Evolutionary conservation across 2,113 vertebrate genomes (phyloP).

Genomic region (Stomatorhinus ivindoensis): DNA sequence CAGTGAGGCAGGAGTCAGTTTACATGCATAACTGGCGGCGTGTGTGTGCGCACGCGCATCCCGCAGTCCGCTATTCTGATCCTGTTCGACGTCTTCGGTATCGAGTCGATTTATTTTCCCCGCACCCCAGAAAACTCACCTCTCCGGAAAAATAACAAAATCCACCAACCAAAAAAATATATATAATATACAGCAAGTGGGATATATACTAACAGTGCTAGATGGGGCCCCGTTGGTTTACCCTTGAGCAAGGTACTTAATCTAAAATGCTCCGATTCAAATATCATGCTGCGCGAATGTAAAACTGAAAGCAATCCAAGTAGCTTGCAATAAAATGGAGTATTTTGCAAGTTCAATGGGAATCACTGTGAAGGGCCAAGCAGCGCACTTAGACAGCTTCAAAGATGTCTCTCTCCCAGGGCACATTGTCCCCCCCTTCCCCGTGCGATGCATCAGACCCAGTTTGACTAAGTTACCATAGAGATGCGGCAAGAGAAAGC

Average conservation of each 20-base stretch:
- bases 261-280: background rate
- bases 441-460: conserved; percentile 33
- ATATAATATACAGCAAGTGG: background rate
- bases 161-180: background rate
- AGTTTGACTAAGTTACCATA: conserved; percentile 55
- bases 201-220: background rate
- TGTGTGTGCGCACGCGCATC: conserved; percentile 39
- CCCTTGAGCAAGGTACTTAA: background rate
- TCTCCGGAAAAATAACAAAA: background rate
- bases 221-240: background rate
- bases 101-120: conserved; percentile 28
- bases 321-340: background rate
- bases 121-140: background rate
- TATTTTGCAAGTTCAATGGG: conserved; percentile 27
- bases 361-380: conserved; percentile 39
- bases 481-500: conserved; percentile 44
- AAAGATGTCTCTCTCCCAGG: conserved; percentile 42
- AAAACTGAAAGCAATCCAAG: background rate
- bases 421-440: conserved; percentile 36
- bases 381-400: conserved; percentile 42
- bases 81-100: conserved; percentile 53
- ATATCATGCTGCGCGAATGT: background rate
- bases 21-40: background rate
- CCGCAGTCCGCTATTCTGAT: conserved; percentile 49
- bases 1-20: background rate